Evolutionary conservation across 1,140 invertebrate species (phyloP).

Genomic region (Solenopsis invicta): DNA sequence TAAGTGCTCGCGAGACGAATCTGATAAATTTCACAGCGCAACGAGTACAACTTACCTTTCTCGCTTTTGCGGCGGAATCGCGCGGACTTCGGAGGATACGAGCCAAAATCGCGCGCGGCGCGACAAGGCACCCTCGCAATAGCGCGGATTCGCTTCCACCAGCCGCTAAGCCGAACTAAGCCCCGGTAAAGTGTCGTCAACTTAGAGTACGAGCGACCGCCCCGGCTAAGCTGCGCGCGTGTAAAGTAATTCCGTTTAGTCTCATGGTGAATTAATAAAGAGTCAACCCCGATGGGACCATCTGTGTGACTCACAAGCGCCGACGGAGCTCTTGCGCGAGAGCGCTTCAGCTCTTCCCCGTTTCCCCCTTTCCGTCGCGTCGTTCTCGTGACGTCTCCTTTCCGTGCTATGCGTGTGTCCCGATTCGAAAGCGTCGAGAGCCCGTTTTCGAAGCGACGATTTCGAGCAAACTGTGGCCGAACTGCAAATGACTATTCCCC

Average conservation of each 20-base stretch:
- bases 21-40: constrained; percentile 36
- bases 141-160: constrained; percentile 48
- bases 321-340: constrained; percentile 9
- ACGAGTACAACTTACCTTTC: constrained; percentile 36
- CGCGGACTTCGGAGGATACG: not conserved
- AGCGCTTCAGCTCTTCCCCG: not conserved
- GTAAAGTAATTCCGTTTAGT: constrained; percentile 74
- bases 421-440: constrained; percentile 17
- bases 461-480: constrained; percentile 47
- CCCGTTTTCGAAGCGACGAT: constrained; percentile 34
- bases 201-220: constrained; percentile 44
- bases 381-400: constrained; percentile 2
- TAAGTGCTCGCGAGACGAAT: constrained; percentile 19
- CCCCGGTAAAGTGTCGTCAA: constrained; percentile 51
- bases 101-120: constrained; percentile 54
- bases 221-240: constrained; percentile 58
- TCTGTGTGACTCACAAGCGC: constrained; percentile 57
- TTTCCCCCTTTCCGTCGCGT: too few relatives aligned
- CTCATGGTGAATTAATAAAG: constrained; percentile 78
- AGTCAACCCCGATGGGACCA: constrained; percentile 60
- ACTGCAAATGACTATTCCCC: constrained; percentile 26
- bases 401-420: constrained; percentile 24
- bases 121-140: constrained; percentile 16
- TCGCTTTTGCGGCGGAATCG: constrained; percentile 33
- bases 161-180: constrained; percentile 62